Evolutionary conservation across 2,888 invertebrate genomes (phyloP), one percentile per base, ranked within the genome.

Genomic region (Criorhina ranunculi): DNA sequence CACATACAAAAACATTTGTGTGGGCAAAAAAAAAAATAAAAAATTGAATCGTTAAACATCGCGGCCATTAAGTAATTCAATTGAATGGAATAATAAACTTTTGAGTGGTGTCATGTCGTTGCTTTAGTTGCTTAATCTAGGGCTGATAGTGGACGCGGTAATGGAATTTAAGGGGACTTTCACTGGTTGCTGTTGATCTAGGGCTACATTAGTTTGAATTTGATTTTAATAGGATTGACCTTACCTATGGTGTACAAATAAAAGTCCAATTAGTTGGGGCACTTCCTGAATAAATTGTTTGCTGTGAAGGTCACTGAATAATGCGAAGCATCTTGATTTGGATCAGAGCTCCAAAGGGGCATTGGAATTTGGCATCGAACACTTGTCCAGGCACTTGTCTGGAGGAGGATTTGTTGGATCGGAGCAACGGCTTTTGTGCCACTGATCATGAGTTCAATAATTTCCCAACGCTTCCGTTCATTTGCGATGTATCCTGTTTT

Each of bases 21-120:
- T 24, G 62, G 46, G 42, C 55, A 35, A 62, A 67, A 73, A 24
- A 24, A 3, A 24, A 24, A 40, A 40, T 8, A 46, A 9, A 37
- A 46, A 70, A 75, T 42, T 29, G 5, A 59, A 19, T 49, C 35
- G 46, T 62, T 53, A 55, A 70, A 46, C 40, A 55, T 44, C 7
- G 53, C 37, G n/a, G 53, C 67, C 44, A 73, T 79, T 79, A 73
- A 83, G 73, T 83, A 83, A 83, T 83, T 83, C 69, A 83, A 83
- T 83, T 83, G 67, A 79, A 83, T 64, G 40, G 31, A 46, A 83
- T 83, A 67, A 78, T 83, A 67, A 78, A 67, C 53, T 78, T 46
- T 24, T 53, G 66, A 82, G 72, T 82, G 82, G 70, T 82, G 60
- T 62, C 78, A 78, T 62, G 70, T 29, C n/a, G 46, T 40, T 59